Evolutionary conservation across 1,140 invertebrate genomes (phyloP), one percentile per base, ranked within the genome.

Genomic region (Zophobas morio): DNA sequence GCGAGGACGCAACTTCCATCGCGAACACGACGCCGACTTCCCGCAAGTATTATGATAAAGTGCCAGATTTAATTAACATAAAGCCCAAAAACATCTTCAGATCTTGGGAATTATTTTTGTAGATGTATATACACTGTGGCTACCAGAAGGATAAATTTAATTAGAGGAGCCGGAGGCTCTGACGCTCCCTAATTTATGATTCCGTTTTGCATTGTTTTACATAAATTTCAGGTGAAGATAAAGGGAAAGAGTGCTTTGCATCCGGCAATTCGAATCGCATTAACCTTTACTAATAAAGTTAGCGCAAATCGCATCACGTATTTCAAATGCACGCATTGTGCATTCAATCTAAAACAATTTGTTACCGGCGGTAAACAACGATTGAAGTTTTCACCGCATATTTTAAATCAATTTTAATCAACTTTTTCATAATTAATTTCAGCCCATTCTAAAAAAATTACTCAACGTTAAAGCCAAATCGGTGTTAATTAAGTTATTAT

Each of bases 151-250:
- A 66, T 66, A 66, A 66, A 66, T 40, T 66, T 66, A 66, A 66
- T 66, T 46, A 66, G 37, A 6, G 6, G 8, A 3, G 60, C 20
- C 35, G 4, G 3, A 3, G 42, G 32, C 60, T 66, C 39, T 33
- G 3, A 33, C 60, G 39, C 60, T 32, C 33, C 37, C 6, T 66
- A 39, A 66, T 66, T 66, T 42, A 66, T 66, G 40, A 66, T 66
- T 66, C 60, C 20, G 60, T 66, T 66, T 66, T 40, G 20, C 60
- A 40, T 66, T 66, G 54, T 57, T 57, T 57, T 34, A 57, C 54
- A 57, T 57, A 57, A 66, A 66, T 39, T 66, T 2, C 56, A 60
- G 34, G 2, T 60, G 1, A 46, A 46, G 8, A 46, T 20, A 20
- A 20, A 20, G 20, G 20, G 20, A 20, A 20, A 20, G 20, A 20